Conservation (phyloP, 2,113 vertebrate species). For the Harpagus bidentatus region DNA sequence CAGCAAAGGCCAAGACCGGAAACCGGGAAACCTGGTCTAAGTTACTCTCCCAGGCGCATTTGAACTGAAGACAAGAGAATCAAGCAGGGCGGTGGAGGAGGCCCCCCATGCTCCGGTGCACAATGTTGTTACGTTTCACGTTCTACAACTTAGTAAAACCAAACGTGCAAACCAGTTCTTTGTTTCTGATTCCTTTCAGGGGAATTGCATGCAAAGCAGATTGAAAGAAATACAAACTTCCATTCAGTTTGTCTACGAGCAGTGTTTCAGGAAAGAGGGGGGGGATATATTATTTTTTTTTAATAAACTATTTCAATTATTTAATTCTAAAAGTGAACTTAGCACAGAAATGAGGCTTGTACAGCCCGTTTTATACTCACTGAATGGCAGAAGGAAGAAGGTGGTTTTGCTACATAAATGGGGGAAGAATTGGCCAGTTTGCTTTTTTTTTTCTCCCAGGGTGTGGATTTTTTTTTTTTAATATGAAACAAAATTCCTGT, state of each 20-base stretch:
- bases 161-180: slow-evolving; percentile 71
- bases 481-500: slow-evolving; percentile 79
- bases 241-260: slow-evolving; percentile 57
- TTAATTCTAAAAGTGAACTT: slow-evolving; percentile 77
- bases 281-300: slow-evolving; percentile 62
- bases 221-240: slow-evolving; percentile 66
- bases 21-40: slow-evolving; percentile 86
- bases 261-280: slow-evolving; percentile 72
- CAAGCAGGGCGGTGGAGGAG: slow-evolving; percentile 24
- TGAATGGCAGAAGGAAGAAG: slow-evolving; percentile 62
- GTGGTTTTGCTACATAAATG: slow-evolving; percentile 61
- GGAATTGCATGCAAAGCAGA: slow-evolving; percentile 72
- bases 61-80: slow-evolving; percentile 14
- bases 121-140: slow-evolving; percentile 65
- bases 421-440: slow-evolving; percentile 74
- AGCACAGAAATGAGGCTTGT: slow-evolving; percentile 70
- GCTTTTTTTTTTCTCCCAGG: slow-evolving; percentile 55
- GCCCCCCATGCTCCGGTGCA: slow-evolving; percentile 72
- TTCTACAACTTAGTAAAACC: slow-evolving; percentile 76
- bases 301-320: slow-evolving; percentile 76
- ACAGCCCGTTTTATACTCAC: slow-evolving; percentile 63
- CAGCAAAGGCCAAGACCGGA: slow-evolving; percentile 84
- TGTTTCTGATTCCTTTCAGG: slow-evolving; percentile 78
- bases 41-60: not conserved
- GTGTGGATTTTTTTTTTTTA: slow-evolving; percentile 56